phyloP scores from a whole-genome alignment of 2,113 vertebrate species.

The Plecotus auritus region DNA sequence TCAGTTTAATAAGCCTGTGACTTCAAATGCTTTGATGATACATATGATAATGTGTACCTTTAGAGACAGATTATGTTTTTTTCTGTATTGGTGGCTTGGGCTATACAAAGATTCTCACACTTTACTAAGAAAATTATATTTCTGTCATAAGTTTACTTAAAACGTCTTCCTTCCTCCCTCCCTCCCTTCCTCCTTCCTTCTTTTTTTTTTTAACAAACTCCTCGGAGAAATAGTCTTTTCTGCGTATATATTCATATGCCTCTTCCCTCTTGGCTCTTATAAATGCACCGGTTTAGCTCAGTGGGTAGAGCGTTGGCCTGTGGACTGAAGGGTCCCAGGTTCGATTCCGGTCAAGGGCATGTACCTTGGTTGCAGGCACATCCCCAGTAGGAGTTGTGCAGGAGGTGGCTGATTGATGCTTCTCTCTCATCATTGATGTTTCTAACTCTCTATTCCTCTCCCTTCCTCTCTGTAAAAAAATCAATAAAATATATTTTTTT shows the following conservation, averaged over 20 bases:
- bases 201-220: not conserved
- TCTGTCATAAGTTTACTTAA: constrained; percentile 34
- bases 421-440: too few species aligned
- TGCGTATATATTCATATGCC: not conserved
- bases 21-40: not conserved
- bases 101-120: not conserved
- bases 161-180: not conserved
- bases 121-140: not conserved
- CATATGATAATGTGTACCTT: not conserved
- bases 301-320: too few species aligned
- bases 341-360: too few species aligned
- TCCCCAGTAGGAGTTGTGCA: too few species aligned
- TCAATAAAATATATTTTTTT: too few species aligned
- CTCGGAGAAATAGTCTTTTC: constrained; percentile 1
- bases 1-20: not conserved
- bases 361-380: too few species aligned
- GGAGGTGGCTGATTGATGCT: too few species aligned
- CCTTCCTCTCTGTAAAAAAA: too few species aligned
- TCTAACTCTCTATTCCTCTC: too few species aligned
- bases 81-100: not conserved
- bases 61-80: not conserved
- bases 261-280: not conserved
- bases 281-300: not conserved
- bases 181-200: not conserved
- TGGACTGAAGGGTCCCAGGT: too few species aligned